Base-by-base conservation (phyloP, 2,888 invertebrate species). In the Bugulina stolonifera region DNA sequence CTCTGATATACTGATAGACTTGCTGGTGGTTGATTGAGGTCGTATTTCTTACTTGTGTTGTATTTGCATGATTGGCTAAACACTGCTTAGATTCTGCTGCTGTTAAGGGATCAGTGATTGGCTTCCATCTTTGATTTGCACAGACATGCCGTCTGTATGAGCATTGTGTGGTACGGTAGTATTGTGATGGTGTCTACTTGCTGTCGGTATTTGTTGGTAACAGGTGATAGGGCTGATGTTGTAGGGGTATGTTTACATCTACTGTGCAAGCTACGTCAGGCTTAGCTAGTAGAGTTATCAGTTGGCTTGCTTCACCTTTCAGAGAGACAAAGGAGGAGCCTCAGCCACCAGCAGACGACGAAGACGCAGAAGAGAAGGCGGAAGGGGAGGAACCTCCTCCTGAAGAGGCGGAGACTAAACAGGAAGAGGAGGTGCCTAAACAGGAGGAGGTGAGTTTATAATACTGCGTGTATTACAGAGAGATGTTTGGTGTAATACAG, bases 391-490 rank as follows among this genome's bases (percentile, higher is more conserved):
- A 5, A 43, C 25, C 27, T 27, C 64, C 64, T 14, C 5, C 18
- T 2, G 72, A 58, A 5, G 72, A 29, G 32, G 18, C 10, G 25
- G 3, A 27, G 10, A 18, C 3, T 18, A 14, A 71, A 14, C n/a
- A 57, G 14, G 25, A 64, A 58, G 23, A 57, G 72, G 35, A 22
- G n/a, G 23, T 10, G 23, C 27, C 57, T 5, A 25, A 88, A 54
- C 88, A 89, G 74, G 87, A 87, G 91, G 91, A 84, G 85, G 87
- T 80, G 10, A 18, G 54, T 57, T 64, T 73, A 64, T 76, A 69
- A 69, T 72, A 73, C 64, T 32, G n/a, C n/a, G n/a, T n/a, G n/a
- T n/a, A n/a, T n/a, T n/a, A n/a, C n/a, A n/a, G n/a, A n/a, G n/a
- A n/a, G n/a, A n/a, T n/a, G n/a, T n/a, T n/a, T n/a, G n/a, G n/a